phyloP scores from a whole-genome alignment of 1,140 invertebrate species.

The Amyelois transitella region DNA sequence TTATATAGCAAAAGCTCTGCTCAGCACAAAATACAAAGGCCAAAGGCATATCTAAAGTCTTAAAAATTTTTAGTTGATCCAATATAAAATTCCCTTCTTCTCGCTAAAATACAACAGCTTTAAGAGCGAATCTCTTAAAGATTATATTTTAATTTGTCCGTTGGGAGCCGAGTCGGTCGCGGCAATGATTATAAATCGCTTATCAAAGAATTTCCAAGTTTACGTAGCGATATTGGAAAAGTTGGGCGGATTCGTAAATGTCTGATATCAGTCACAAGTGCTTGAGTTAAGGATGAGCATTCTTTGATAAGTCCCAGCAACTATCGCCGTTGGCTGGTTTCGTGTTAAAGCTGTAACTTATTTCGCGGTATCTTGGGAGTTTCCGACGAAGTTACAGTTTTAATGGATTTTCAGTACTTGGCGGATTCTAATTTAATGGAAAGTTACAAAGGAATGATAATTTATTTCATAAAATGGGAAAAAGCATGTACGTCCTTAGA shows the following conservation, averaged over 20 bases:
- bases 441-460: background rate
- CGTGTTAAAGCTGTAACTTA: background rate
- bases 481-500: no score
- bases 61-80: background rate
- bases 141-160: slow-evolving; percentile 38
- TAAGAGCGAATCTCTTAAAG: slow-evolving; percentile 14
- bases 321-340: slow-evolving; percentile 2
- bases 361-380: background rate
- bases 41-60: background rate
- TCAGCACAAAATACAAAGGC: no score
- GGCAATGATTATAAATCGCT: slow-evolving; percentile 59
- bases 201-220: slow-evolving; percentile 52
- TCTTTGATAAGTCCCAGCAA: slow-evolving; percentile 21
- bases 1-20: no score
- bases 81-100: background rate
- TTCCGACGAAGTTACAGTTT: background rate
- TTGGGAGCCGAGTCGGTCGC: slow-evolving; percentile 15
- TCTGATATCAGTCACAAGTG: slow-evolving; percentile 38
- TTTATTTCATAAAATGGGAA: background rate
- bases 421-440: background rate
- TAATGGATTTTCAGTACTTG: background rate
- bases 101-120: background rate
- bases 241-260: slow-evolving; percentile 34
- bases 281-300: slow-evolving; percentile 27
- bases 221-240: slow-evolving; percentile 53